phyloP scores from a whole-genome alignment of 2,888 invertebrate genomes.

The Raillietiella orientalis region DNA sequence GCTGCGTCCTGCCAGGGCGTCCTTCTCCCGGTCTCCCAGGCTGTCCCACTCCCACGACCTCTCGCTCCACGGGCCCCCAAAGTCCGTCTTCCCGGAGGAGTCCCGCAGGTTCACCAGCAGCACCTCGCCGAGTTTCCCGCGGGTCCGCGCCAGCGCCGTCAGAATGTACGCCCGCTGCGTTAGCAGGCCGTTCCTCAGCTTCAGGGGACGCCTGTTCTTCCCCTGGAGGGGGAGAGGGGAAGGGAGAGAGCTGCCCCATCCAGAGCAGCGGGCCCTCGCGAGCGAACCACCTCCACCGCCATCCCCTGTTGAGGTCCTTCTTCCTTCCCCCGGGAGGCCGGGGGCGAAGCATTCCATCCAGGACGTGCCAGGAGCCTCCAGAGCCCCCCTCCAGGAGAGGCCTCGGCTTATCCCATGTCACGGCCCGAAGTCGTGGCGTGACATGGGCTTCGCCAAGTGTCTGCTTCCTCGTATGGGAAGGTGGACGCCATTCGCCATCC shows the following conservation, averaged over 20 bases:
- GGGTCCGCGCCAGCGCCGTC: slow-evolving; percentile 30
- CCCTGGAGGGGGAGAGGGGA: slow-evolving; percentile 16
- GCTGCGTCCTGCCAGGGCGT: slow-evolving; percentile 23
- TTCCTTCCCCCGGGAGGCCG: no score
- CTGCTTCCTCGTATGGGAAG: no score
- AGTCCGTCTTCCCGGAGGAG: slow-evolving; percentile 29
- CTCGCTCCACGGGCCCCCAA: slow-evolving; percentile 37
- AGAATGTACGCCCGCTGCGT: slow-evolving; percentile 33
- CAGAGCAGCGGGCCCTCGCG: no score
- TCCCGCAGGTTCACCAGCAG: slow-evolving; percentile 27
- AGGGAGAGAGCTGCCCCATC: no score
- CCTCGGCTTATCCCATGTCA: no score
- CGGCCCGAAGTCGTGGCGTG: no score
- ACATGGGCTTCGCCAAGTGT: no score
- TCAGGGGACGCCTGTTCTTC: slow-evolving; percentile 20
- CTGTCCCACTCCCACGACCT: slow-evolving; percentile 32
- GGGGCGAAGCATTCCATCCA: no score
- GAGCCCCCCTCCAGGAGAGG: no score
- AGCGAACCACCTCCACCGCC: slow-evolving; percentile 8
- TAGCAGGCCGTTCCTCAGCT: slow-evolving; percentile 25
- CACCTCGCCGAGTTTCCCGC: slow-evolving; percentile 19
- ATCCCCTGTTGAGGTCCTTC: no score
- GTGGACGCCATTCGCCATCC: no score
- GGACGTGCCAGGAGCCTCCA: no score
- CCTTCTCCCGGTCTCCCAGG: slow-evolving; percentile 24